Conservation (phyloP, 2,113 vertebrate genomes). For the Dermatemys mawii region DNA sequence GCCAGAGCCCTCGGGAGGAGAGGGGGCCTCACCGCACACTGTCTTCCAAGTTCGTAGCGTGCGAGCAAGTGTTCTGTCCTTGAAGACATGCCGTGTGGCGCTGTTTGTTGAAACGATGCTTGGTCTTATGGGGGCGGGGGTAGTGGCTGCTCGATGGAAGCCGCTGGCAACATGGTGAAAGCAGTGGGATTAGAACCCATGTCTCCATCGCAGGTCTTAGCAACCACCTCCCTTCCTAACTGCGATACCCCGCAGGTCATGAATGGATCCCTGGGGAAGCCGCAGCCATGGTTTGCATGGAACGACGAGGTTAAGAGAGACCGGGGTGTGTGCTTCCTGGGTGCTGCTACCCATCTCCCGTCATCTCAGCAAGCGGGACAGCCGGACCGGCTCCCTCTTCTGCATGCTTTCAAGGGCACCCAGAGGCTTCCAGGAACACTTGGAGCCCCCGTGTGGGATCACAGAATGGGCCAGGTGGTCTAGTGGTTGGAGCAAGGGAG, state of each 20-base stretch:
- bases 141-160: neutral
- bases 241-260: too few relatives aligned
- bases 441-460: neutral
- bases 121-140: neutral
- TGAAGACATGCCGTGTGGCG: neutral
- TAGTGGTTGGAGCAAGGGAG: neutral
- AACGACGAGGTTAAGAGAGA: neutral
- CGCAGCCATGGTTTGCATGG: neutral
- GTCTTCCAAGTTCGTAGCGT: neutral
- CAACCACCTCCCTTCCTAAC: neutral
- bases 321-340: too few relatives aligned
- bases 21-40: neutral
- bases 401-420: neutral
- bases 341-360: too few relatives aligned
- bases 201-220: neutral
- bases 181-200: neutral
- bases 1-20: rapidly evolving
- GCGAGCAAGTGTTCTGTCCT: neutral
- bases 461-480: neutral
- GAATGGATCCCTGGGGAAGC: neutral
- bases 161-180: neutral
- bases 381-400: neutral
- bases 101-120: neutral
- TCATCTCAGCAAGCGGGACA: too few relatives aligned
- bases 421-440: neutral